Evolutionary conservation across 1,140 invertebrate species (phyloP).

Genomic region (Parasteatoda tepidariorum): DNA sequence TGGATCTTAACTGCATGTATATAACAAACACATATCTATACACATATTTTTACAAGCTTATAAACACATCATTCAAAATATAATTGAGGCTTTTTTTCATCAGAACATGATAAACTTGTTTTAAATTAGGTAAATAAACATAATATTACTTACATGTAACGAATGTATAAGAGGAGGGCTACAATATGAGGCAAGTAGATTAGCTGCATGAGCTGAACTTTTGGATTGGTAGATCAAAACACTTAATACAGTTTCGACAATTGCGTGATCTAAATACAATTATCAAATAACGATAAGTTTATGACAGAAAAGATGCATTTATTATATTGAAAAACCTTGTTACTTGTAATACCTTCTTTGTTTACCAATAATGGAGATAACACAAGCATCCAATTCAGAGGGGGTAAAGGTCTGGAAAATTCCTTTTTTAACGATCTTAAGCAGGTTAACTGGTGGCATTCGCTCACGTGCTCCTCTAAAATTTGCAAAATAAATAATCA

Average conservation of each 20-base stretch:
- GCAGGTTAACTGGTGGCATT: constrained; percentile 4
- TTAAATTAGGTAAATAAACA: too few species aligned
- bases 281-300: background rate
- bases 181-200: constrained; percentile 38
- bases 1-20: too few species aligned
- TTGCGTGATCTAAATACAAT: constrained; percentile 1
- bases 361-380: constrained; percentile 34
- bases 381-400: constrained; percentile 33
- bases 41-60: too few species aligned
- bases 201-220: constrained; percentile 29
- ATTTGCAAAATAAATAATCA: background rate
- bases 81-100: too few species aligned
- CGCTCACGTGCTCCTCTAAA: background rate
- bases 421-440: background rate
- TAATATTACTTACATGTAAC: constrained; percentile 31
- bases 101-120: too few species aligned
- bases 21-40: too few species aligned
- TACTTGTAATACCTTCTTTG: constrained; percentile 3
- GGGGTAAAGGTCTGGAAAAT: constrained; percentile 39
- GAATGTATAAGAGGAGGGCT: constrained; percentile 39
- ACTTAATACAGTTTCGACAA: constrained; percentile 9
- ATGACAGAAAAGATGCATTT: background rate
- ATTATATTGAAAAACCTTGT: background rate
- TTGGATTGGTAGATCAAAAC: constrained; percentile 20
- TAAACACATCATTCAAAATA: too few species aligned